Evolutionary conservation across 2,113 vertebrate species (phyloP).

Genomic region (Anoplopoma fimbria): DNA sequence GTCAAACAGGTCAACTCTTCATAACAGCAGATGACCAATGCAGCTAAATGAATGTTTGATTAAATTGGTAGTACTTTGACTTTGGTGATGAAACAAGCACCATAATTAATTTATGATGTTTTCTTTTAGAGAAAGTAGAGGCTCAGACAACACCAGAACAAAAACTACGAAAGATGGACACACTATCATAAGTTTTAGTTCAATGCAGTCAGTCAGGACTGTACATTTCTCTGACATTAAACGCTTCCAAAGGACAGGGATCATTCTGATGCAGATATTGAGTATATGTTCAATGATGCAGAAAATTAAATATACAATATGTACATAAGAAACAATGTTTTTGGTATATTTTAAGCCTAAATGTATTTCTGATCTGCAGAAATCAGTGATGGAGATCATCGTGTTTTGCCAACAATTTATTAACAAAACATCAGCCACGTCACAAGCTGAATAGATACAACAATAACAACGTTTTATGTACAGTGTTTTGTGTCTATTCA

Average conservation of each 20-base stretch:
- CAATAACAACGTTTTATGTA: constrained; percentile 22
- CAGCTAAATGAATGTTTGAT: constrained; percentile 23
- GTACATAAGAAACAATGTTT: constrained; percentile 32
- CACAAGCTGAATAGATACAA: constrained; percentile 10
- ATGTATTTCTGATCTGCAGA: constrained; percentile 15
- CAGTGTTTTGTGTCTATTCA: constrained; percentile 31
- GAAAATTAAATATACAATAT: constrained; percentile 2
- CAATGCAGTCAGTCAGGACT: not conserved
- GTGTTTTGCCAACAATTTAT: constrained; percentile 54
- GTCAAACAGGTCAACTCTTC: not conserved
- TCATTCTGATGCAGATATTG: constrained; percentile 9
- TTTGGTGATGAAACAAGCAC: constrained; percentile 34
- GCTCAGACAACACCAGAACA: not conserved
- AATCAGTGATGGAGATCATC: not conserved
- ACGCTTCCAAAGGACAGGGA: not conserved
- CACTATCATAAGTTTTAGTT: not conserved
- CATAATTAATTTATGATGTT: constrained; percentile 1
- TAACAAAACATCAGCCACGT: constrained; percentile 37
- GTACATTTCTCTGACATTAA: not conserved
- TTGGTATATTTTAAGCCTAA: constrained; percentile 3
- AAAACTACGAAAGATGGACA: not conserved
- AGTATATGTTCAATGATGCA: constrained; percentile 15
- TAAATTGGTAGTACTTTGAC: constrained; percentile 6
- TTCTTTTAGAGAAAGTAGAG: not conserved
- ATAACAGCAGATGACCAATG: not conserved